Percentiles rank a stretch among this genome's conserved stretches.
phyloP scores from a whole-genome alignment of 2,797 vertebrate species.

The Clarias pachynema region DNA sequence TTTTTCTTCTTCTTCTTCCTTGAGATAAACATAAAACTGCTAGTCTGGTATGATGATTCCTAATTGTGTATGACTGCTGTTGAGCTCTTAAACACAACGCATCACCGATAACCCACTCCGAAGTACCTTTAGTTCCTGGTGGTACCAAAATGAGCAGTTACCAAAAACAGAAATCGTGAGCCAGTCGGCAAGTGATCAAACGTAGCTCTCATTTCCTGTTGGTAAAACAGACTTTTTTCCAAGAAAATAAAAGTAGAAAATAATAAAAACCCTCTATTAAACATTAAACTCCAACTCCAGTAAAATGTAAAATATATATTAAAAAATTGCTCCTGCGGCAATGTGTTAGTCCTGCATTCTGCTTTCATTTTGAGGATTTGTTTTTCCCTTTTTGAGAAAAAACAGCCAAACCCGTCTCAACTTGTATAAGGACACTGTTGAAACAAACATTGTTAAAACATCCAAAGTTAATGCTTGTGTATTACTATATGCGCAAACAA shows the following conservation, averaged over 20 bases:
- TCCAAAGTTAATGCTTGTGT: neutral
- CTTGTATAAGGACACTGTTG: neutral
- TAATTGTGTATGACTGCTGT: neutral
- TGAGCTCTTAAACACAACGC: neutral
- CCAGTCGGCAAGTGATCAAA: neutral
- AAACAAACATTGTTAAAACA: conserved; percentile 9
- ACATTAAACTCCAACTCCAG: no score
- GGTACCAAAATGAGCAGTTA: neutral
- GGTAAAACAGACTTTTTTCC: neutral
- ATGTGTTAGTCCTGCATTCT: neutral
- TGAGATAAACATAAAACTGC: neutral
- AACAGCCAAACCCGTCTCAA: neutral
- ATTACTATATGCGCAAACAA: neutral
- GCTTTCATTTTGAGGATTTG: neutral
- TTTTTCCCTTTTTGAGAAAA: neutral
- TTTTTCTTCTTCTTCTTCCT: neutral
- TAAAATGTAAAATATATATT: neutral
- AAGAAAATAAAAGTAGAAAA: no score
- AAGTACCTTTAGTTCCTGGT: neutral
- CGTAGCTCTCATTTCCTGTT: neutral
- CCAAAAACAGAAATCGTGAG: neutral
- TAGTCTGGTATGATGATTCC: neutral
- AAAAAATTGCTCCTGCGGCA: neutral
- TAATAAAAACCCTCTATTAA: no score
- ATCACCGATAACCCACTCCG: neutral